phyloP scores from a whole-genome alignment of 2,797 vertebrate species.

The Mergus octosetaceus region DNA sequence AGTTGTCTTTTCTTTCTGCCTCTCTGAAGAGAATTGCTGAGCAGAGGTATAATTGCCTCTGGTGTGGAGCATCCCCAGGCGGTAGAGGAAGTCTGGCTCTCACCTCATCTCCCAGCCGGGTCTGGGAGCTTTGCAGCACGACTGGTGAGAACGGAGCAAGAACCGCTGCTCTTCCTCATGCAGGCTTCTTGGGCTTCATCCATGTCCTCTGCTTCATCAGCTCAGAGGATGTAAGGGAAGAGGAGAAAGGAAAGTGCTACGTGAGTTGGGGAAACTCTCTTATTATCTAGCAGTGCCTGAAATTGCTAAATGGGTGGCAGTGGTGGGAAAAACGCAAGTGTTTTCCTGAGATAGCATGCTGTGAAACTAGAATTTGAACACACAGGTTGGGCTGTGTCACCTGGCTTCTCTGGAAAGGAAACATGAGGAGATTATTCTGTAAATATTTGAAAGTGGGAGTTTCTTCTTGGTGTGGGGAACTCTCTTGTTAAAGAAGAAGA shows the following conservation, averaged over 20 bases:
- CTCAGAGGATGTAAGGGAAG: background rate
- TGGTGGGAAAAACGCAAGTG: rapidly evolving
- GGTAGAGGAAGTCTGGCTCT: background rate
- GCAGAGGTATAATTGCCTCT: background rate
- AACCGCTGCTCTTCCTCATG: background rate
- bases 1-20: background rate
- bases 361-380: background rate
- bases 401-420: background rate
- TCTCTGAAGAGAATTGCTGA: background rate
- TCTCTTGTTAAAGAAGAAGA: background rate
- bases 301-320: background rate
- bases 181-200: background rate
- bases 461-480: background rate
- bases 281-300: background rate
- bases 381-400: background rate
- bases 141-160: background rate
- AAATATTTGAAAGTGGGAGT: background rate
- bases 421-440: background rate
- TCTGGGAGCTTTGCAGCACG: background rate
- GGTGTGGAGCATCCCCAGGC: background rate
- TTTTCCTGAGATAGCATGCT: background rate
- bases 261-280: background rate
- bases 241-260: background rate
- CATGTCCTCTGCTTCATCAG: rapidly evolving
- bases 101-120: rapidly evolving